Conservation (phyloP, 2,113 vertebrate species). For the Pluvialis apricaria region DNA sequence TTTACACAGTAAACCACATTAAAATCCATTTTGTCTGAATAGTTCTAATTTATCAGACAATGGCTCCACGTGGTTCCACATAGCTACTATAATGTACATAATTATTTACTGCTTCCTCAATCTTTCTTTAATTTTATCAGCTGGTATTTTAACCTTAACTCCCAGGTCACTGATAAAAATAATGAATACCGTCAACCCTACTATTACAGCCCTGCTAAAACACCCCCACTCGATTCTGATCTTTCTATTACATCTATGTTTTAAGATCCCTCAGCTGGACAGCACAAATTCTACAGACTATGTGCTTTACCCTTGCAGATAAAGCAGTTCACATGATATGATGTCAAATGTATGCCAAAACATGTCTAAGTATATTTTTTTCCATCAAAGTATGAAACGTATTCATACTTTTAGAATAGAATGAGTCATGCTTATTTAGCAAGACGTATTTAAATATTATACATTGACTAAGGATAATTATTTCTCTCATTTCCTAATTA, state of each 20-base stretch:
- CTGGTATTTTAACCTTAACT: background rate
- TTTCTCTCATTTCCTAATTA: background rate
- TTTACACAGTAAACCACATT: background rate
- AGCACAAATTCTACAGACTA: background rate
- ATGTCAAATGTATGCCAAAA: background rate
- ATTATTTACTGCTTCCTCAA: background rate
- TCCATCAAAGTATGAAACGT: background rate
- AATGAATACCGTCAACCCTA: background rate
- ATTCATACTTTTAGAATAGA: background rate
- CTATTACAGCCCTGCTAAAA: background rate
- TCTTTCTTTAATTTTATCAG: background rate
- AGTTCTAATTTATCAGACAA: background rate
- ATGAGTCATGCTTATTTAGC: background rate
- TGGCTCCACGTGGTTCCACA: background rate
- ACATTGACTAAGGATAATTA: background rate
- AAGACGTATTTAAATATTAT: background rate
- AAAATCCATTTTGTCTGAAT: background rate
- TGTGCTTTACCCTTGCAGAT: background rate
- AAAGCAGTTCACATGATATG: background rate
- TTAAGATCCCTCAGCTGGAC: background rate
- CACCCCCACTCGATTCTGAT: background rate
- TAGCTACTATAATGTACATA: background rate
- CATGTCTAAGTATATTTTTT: background rate
- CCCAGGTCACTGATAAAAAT: background rate
- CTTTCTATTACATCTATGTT: background rate